Evolutionary conservation across 2,113 vertebrate genomes (phyloP).

Genomic region (Diphyllodes magnificus): DNA sequence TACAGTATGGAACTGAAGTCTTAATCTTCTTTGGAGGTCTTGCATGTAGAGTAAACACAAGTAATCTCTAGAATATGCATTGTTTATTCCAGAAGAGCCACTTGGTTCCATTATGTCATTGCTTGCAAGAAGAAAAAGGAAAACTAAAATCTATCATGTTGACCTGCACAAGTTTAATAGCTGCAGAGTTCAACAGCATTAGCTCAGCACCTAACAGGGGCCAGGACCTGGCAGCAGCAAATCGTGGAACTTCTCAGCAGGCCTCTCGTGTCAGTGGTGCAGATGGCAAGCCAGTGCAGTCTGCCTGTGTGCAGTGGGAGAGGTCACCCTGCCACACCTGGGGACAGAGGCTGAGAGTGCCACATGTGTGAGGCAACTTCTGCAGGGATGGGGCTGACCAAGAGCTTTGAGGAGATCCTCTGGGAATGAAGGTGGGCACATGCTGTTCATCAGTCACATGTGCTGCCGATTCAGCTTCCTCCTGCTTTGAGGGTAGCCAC

Average conservation of each 20-base stretch:
- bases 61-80: slow-evolving; percentile 49
- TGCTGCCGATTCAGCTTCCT: neutral
- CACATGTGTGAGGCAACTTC: neutral
- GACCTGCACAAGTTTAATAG: slow-evolving; percentile 23
- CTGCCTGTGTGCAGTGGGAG: neutral
- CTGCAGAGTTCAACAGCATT: neutral
- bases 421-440: neutral
- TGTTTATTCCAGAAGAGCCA: slow-evolving; percentile 51
- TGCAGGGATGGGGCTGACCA: neutral
- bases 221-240: neutral
- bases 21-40: slow-evolving; percentile 45
- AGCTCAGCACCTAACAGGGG: neutral
- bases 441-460: neutral
- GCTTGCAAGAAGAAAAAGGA: slow-evolving; percentile 18
- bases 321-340: neutral
- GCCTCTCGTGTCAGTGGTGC: neutral
- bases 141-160: slow-evolving; percentile 32
- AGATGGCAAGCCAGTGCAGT: rapidly evolving
- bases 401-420: neutral
- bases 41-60: slow-evolving; percentile 18
- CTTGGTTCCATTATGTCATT: slow-evolving; percentile 61
- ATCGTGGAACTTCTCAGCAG: neutral
- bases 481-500: neutral
- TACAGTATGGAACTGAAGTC: neutral
- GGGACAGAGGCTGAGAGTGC: neutral